phyloP scores from a whole-genome alignment of 2,113 vertebrate genomes.

The Lamprotornis superbus region DNA sequence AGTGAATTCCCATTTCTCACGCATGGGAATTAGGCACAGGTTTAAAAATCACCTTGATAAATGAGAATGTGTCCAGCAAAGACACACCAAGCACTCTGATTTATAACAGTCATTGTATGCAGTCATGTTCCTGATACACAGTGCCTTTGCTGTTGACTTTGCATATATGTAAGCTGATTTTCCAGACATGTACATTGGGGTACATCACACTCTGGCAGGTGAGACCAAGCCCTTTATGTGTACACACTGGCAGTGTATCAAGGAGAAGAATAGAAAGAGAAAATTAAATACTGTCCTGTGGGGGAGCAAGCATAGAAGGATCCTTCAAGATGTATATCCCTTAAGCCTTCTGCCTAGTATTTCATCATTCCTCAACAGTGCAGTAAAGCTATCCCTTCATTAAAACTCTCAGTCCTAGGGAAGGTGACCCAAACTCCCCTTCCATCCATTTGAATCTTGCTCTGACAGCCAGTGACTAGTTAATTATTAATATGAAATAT shows the following conservation, averaged over 20 bases:
- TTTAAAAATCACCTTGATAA: constrained; percentile 51
- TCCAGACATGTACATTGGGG: neutral
- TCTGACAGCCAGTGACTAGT: constrained; percentile 63
- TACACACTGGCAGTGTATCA: neutral
- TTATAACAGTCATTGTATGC: constrained; percentile 29
- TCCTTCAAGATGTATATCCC: constrained; percentile 17
- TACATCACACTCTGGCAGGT: neutral
- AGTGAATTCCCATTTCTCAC: constrained; percentile 15
- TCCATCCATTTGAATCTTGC: constrained; percentile 65
- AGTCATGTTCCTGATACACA: neutral
- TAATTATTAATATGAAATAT: constrained; percentile 76
- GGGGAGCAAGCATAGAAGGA: neutral
- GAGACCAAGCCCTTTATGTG: neutral
- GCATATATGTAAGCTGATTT: constrained; percentile 10
- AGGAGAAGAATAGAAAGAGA: constrained; percentile 45
- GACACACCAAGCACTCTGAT: constrained; percentile 15
- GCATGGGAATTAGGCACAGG: neutral
- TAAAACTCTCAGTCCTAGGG: constrained; percentile 54
- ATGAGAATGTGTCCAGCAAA: constrained; percentile 15
- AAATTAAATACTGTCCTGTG: constrained; percentile 1
- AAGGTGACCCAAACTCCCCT: constrained; percentile 65
- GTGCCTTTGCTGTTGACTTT: constrained; percentile 6
- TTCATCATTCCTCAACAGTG: constrained; percentile 25
- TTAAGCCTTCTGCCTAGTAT: constrained; percentile 32
- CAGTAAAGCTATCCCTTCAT: constrained; percentile 54